Conservation (phyloP, 2,113 vertebrate species). For the Tapirus terrestris region DNA sequence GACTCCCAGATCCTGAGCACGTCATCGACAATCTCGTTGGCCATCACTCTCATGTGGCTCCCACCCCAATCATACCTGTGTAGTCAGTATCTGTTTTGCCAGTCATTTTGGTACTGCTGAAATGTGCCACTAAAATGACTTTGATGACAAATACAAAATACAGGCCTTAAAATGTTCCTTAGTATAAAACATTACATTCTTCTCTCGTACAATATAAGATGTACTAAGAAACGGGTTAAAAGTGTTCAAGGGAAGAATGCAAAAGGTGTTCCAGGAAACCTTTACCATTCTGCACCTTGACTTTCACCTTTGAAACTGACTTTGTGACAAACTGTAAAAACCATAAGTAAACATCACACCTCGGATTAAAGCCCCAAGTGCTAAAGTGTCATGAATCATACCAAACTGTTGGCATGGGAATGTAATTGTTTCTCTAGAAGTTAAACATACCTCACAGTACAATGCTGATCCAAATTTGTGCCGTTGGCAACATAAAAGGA, state of each 20-base stretch:
- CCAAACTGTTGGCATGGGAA: conserved; percentile 65
- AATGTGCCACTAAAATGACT: background rate
- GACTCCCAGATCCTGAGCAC: background rate
- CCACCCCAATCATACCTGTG: background rate
- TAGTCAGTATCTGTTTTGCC: background rate
- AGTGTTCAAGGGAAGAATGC: background rate
- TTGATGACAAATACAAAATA: conserved; percentile 21
- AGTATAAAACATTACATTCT: background rate
- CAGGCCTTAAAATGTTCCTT: background rate
- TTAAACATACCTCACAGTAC: conserved; percentile 34
- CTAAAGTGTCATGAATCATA: conserved; percentile 56
- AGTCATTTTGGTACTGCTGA: background rate
- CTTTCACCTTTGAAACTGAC: conserved; percentile 36
- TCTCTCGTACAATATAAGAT: background rate
- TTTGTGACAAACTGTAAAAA: conserved; percentile 59
- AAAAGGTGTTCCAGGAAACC: background rate
- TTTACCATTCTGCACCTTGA: background rate
- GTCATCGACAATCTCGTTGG: background rate
- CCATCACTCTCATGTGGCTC: background rate
- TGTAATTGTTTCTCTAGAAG: conserved; percentile 60
- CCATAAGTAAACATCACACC: conserved; percentile 41
- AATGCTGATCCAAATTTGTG: conserved; percentile 53
- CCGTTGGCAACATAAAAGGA: conserved; percentile 47
- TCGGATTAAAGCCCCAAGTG: conserved; percentile 60
- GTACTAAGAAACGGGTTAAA: background rate